Conservation (phyloP, 2,797 vertebrate genomes). For the Pangasius larnaudii region DNA sequence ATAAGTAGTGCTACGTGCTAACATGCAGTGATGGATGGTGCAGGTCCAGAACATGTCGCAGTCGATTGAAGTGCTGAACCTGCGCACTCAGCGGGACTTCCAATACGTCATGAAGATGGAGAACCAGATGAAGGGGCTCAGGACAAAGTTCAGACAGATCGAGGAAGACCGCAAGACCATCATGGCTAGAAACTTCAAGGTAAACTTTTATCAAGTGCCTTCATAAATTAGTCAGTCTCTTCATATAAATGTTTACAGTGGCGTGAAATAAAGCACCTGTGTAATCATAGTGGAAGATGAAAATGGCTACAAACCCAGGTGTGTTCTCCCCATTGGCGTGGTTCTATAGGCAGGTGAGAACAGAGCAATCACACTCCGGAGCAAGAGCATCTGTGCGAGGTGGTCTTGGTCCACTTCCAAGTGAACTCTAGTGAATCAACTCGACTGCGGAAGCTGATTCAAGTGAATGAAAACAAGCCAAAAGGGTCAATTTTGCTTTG, state of each 20-base stretch:
- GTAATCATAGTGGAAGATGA: background rate
- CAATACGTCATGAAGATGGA: conserved; percentile 99
- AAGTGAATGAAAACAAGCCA: background rate
- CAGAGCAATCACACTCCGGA: background rate
- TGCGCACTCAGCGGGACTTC: conserved; percentile 97
- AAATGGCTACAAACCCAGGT: background rate
- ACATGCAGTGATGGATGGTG: conserved; percentile 39
- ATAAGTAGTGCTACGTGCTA: conserved; percentile 15
- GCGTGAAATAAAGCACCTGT: background rate
- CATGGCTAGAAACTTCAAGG: conserved; percentile 95
- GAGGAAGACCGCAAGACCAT: conserved; percentile 96
- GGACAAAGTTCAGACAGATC: conserved; percentile 94
- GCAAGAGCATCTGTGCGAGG: background rate
- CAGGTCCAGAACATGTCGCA: conserved; percentile 99
- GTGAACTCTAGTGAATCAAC: background rate
- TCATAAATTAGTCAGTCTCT: background rate
- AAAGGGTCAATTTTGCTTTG: background rate
- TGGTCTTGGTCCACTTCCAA: background rate
- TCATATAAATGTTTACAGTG: background rate
- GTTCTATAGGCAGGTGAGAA: background rate
- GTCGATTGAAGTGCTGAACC: conserved; percentile 96
- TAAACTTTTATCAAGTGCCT: conserved; percentile 61
- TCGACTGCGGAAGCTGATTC: background rate
- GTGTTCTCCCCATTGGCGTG: background rate
- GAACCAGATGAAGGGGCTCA: conserved; percentile 96